Evolutionary conservation across 2,888 invertebrate genomes (phyloP), one percentile per base, ranked within the genome.

Genomic region (Torymus texanus): DNA sequence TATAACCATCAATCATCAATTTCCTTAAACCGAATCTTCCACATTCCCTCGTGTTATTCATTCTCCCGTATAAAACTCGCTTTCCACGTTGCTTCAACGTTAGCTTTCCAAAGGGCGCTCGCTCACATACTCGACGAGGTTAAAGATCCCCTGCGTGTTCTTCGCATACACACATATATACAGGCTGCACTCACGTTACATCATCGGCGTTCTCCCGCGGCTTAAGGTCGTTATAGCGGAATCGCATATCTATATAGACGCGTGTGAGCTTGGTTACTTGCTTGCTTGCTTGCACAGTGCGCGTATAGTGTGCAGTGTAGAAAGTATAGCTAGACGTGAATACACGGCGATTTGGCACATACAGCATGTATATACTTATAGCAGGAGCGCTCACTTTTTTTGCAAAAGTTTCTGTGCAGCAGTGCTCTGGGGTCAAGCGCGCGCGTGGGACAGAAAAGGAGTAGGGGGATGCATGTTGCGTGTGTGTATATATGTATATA

Each of bases 141-240:
- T 73, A 63, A 65, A 56, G 77, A 75, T 75, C 61, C 68, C 56
- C 59, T 41, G 1, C n/a, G n/a, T 41, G 41, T 8, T 8, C 8
- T 41, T 1, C 41, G 29, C 29, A 41, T 8, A 41, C n/a, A 8
- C 50, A 16, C 62, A 50, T 16, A 24, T 2, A 21, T n/a, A n/a
- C n/a, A n/a, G n/a, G n/a, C n/a, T n/a, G n/a, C 21, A 2, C 21
- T 21, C 21, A 14, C n/a, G 71, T 75, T 70, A 79, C 74, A 59
- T 77, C 71, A 77, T 71, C 24, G 12, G 12, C 61, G 21, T 21
- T 21, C 58, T 58, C 29, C 5, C 29, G 21, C 76, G 62, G 63
- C 66, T 67, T 75, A 80, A 76, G 76, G 76, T 80, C 76, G 80
- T 76, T 73, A 80, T 76, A 80, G 80, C 80, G 75, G 76, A 76